A percentile compares a stretch with the other conserved stretches of the same genome.
Conservation (phyloP, 2,797 vertebrate species). For the Micromesistius poutassou region DNA sequence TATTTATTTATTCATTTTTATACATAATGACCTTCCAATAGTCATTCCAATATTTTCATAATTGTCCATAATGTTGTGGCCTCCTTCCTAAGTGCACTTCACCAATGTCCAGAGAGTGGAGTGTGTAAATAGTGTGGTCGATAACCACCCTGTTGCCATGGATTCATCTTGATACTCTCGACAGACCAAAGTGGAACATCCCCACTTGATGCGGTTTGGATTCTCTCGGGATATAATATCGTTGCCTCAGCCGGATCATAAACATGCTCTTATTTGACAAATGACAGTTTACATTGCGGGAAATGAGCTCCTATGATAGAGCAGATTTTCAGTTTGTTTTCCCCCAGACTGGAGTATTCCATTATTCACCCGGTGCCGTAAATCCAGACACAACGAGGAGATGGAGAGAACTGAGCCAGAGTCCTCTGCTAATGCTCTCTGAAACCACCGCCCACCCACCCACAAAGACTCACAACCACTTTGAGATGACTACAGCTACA, state of each 20-base stretch:
- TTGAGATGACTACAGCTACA: slow-evolving; percentile 54
- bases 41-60: slow-evolving; percentile 27
- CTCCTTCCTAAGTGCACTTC: slow-evolving; percentile 7
- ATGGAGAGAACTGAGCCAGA: no score
- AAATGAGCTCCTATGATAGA: no score
- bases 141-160: slow-evolving; percentile 21
- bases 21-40: background rate
- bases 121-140: slow-evolving; percentile 27
- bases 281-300: background rate
- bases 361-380: no score
- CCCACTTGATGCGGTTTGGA: background rate
- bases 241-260: slow-evolving; percentile 4
- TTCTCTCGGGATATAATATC: slow-evolving; percentile 10
- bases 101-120: slow-evolving; percentile 37
- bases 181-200: slow-evolving; percentile 24
- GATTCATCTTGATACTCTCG: slow-evolving; percentile 27
- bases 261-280: background rate
- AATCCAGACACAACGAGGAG: no score
- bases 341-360: no score
- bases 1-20: no score
- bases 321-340: no score
- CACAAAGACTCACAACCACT: slow-evolving; percentile 71
- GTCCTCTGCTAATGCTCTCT: no score
- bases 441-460: background rate
- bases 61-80: slow-evolving; percentile 15